Base-by-base conservation (phyloP, 2,797 vertebrate species). In the Todus mexicanus region DNA sequence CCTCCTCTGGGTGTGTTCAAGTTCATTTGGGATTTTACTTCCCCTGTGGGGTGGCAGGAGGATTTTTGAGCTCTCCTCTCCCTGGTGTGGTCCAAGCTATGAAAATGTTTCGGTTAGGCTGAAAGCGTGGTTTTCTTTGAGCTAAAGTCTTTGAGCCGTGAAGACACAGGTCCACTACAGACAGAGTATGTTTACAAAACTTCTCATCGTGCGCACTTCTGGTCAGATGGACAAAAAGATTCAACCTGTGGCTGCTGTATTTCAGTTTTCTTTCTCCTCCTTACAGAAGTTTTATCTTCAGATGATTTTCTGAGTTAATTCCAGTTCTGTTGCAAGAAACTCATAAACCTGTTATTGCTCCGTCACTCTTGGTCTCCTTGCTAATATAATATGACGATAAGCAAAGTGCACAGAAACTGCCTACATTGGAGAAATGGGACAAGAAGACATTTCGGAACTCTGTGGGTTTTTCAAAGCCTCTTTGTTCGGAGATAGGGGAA, bases 401-500 rank as follows among this genome's bases (percentile, higher is more conserved):
- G 79, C 69, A 66, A 89, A 69, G 92, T 95, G 96, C 94, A 90
- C 0, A 5, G 90, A 75, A 94, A 79, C 77, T 85, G 88, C 80
- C 87, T 80, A 64, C 82, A 74, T 43, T 17, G 47, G 63, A 91
- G 75, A 54, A 90, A 60, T 0, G 50, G 75, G 94, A 91, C 53
- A 78, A 96, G 95, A 51, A 91, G 76, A 31, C 61, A 81, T 72
- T 83, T 91, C 79, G 95, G 79, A 94, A 29, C 56, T 15, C 45
- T 59, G 70, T 7, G 2, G 53, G 42, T 21, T 93, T 94, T 90
- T 91, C 84, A 95, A 87, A 91, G 76, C 84, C 25, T 33, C 89
- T 97, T 95, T 93, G 89, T 94, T 95, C 89, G 13, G 66, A 71
- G 56, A 10, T 4, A 50, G 66, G 51, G 45, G 74, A 95, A 88